A percentile compares a stretch with the other conserved stretches of the same genome.
Evolutionary conservation across 2,888 invertebrate species (phyloP).

Genomic region (Clepsis dumicolana): DNA sequence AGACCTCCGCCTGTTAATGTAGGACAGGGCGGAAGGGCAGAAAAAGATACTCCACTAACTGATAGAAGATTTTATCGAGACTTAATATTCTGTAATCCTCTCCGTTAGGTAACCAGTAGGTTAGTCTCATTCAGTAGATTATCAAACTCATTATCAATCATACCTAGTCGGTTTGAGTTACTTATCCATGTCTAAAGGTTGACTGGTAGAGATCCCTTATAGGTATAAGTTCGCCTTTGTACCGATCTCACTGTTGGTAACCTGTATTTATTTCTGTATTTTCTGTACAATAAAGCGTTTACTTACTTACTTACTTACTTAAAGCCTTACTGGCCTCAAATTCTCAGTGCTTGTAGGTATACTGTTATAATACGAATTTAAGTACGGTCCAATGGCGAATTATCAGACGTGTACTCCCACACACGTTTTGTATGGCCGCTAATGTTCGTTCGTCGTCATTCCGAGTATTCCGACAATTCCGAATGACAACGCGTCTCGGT

Average conservation of each 20-base stretch:
- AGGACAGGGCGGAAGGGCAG: too few relatives aligned
- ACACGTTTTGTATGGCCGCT: slow-evolving; percentile 19
- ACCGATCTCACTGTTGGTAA: too few relatives aligned
- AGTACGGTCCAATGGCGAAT: slow-evolving; percentile 18
- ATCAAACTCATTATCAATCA: not conserved
- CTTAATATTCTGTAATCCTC: not conserved
- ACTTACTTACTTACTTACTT: too few relatives aligned
- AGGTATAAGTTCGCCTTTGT: too few relatives aligned
- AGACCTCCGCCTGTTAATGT: too few relatives aligned
- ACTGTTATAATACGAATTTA: slow-evolving; percentile 19
- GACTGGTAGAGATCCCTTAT: too few relatives aligned
- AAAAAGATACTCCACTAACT: too few relatives aligned
- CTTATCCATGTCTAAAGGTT: not conserved
- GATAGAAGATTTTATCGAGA: not conserved
- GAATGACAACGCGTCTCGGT: slow-evolving; percentile 3
- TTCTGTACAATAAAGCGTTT: too few relatives aligned
- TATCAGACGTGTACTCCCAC: slow-evolving; percentile 35
- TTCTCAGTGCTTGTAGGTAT: slow-evolving; percentile 8
- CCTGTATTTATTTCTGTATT: too few relatives aligned
- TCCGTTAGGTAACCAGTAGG: not conserved
- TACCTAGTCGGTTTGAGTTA: not conserved
- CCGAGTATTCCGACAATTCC: slow-evolving; percentile 8
- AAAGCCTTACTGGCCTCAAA: not conserved
- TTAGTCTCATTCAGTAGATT: not conserved
- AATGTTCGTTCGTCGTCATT: slow-evolving; percentile 2